These are phyloP conservation scores for Pangasianodon gigas DNA, from an alignment of 2,113 vertebrate species.

Conservation along the genomic window DNA sequence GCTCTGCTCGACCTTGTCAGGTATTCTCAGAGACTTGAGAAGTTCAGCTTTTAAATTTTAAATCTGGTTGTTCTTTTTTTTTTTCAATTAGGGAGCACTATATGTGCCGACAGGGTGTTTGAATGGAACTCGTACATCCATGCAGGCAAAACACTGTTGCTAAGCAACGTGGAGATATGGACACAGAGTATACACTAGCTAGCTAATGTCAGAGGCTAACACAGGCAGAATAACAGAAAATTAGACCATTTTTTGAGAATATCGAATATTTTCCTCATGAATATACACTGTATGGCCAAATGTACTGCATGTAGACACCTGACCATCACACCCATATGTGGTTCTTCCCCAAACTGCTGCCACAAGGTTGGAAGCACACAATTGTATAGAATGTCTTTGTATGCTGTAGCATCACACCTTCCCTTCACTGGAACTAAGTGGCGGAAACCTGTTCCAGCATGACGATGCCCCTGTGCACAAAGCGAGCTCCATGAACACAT, in stretches of 20 bases:
- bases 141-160: background rate
- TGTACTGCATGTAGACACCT: background rate
- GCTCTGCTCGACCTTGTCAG: conserved; percentile 87
- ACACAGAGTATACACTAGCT: background rate
- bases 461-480: background rate
- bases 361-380: background rate
- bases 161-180: background rate
- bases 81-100: background rate
- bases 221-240: background rate
- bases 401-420: background rate
- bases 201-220: background rate
- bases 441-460: background rate
- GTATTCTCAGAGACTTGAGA: conserved; percentile 54
- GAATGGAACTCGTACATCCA: background rate
- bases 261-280: background rate
- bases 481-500: background rate
- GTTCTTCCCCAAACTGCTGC: background rate
- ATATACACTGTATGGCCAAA: background rate
- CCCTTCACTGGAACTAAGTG: background rate
- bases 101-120: background rate
- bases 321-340: background rate
- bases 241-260: too few species aligned
- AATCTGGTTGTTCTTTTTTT: background rate
- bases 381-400: background rate
- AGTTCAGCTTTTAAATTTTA: background rate